Base-by-base conservation (phyloP, 2,797 vertebrate genomes). In the Spea hammondii region DNA sequence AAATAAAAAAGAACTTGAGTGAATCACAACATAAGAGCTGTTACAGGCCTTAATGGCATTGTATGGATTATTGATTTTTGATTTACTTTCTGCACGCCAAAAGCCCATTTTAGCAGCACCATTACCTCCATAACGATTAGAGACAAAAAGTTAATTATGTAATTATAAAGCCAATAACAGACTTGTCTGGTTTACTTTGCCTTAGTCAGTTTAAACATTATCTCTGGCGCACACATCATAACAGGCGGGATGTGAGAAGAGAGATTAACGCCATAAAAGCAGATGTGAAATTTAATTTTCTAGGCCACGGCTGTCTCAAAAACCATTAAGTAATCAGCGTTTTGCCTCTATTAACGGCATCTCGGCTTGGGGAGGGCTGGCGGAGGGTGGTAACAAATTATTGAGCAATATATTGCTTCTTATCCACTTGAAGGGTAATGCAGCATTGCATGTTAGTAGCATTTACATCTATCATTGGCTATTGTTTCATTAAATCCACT, bases 111-210 rank as follows among this genome's bases (percentile, higher is more conserved):
- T 95, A 96, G 94, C 93, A 87, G 95, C 96, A 95, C 96, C 97
- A 99, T 98, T 99, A 99, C 96, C 96, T 98, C 95, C 93, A 92
- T 99, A 98, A 98, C 94, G 96, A 98, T 99, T 99, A 98, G 96
- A 99, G 97, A 98, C 96, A 98, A 98, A 99, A 99, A 99, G 96
- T 99, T 99, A 98, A 99, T 99, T 99, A 98, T 98, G 97, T 97
- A 98, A 99, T 99, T 99, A 99, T 98, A 96, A 97, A 98, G 96
- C 97, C 96, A 99, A 97, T 98, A 99, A 98, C 95, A 96, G 94
- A 94, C 95, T 95, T 97, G 92, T 93, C 95, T 96, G 95, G 95
- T 96, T 98, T 96, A 97, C 95, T 96, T 96, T 96, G 94, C 96
- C 95, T 97, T 95, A 95, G 95, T 95, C 94, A 93, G 95, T 99